Base-by-base conservation (phyloP, 2,888 invertebrate species). In the Epistrophe grossulariae region DNA sequence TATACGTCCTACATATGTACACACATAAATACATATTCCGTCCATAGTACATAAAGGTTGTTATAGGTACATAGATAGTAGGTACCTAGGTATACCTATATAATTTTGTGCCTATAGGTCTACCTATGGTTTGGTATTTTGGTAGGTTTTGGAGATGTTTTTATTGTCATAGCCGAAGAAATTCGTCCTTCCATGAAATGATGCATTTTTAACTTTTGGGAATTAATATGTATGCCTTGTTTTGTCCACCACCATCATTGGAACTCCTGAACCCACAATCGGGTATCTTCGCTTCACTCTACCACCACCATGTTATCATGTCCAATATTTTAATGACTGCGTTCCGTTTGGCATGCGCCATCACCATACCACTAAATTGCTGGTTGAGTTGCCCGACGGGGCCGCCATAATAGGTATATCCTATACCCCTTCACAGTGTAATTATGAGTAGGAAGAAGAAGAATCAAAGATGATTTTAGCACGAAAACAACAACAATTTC, bases 341-440 rank as follows among this genome's bases (percentile, higher is more conserved):
- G 79, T 79, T 82, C 74, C 71, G 74, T 66, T 87, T 87, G 83
- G 83, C 87, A 87, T 87, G 87, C 87, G 87, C 87, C 87, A 71
- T 66, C 83, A 62, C 43, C 82, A 68, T 71, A 70, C 80, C 66
- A 28, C 13, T 40, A 43, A 52, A 60, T 60, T 19, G 43, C 52
- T 68, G 45, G 40, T 50, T 71, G n/a, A 17, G 24, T 38, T 24
- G 24, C 40, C 40, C 24, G 15, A 8, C 19, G 3, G 10, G 5
- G 13, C 45, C 48, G 19, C 64, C 57, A 60, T 79, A 40, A 17
- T 48, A n/a, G n/a, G n/a, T n/a, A 3, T 24, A 15, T 24, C 40
- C 31, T 66, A n/a, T n/a, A 38, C 68, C 50, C 24, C 70, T 55
- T 55, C 15, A 28, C 72, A 17, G 38, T 70, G 48, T 55, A 57